Base-by-base conservation (phyloP, 1,140 invertebrate genomes). In the Brachionus manjavacas region DNA sequence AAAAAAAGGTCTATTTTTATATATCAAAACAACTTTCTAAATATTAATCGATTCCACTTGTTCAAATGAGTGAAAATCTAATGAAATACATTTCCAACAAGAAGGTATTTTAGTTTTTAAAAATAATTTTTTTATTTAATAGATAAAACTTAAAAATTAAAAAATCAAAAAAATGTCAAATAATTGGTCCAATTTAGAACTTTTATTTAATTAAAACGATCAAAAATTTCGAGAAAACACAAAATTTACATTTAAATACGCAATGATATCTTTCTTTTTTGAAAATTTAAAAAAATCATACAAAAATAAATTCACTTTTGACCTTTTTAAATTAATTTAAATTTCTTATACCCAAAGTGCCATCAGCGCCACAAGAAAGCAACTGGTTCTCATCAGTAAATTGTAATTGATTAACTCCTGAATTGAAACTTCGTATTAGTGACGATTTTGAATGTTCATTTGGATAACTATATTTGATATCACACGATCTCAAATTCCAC, bases 331-430 rank as follows among this genome's bases (percentile, higher is more conserved):
- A 46, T 46, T 46, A 76, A 14, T 4, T 12, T 9, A 81, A 81
- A 43, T 23, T 81, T 85, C 96, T 92, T 86, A 99, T 94, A 92
- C 99, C 99, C 93, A 99, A 95, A 55, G 96, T 98, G 86, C 96
- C 97, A 91, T 99, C 97, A 43, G 96, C 96, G 80, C 97, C 97
- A 89, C 97, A 99, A 1, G 96, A 99, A 91, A 96, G 99, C 85
- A 99, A 90, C 84, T 96, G 92, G 4, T 93, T 93, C 83, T 92
- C 92, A 23, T 93, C 92, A 89, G 98, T 96, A 68, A 99, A 93
- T 86, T 95, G 93, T 66, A 99, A 91, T 90, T 99, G 96, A 8
- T 96, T 96, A 2, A 99, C 96, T 6, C 97, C 97, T 85, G 96
- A 95, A 64, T 95, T 95, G 86, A 96, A 95, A 88, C 95, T 96